Conservation (phyloP, 2,113 vertebrate species). For the Felis chaus region DNA sequence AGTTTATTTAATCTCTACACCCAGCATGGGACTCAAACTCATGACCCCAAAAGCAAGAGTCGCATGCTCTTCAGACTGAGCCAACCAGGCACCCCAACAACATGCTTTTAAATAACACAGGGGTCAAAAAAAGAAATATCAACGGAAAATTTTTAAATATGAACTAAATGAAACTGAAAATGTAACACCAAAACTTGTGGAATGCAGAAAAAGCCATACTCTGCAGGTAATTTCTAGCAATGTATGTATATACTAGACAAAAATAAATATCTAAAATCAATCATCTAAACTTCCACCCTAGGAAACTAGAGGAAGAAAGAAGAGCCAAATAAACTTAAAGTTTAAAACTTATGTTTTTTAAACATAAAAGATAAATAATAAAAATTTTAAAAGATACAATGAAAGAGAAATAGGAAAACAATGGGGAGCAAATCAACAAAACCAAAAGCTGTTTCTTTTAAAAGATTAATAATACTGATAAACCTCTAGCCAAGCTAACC, state of each 20-base stretch:
- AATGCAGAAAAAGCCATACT: background rate
- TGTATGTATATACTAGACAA: background rate
- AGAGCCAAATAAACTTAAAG: conserved; percentile 9
- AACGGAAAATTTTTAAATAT: background rate
- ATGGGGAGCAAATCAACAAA: conserved; percentile 1
- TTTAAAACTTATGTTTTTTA: no score
- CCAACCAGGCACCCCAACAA: background rate
- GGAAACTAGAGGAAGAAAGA: background rate
- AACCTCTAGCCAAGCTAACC: background rate
- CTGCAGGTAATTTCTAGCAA: background rate
- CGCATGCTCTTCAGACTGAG: background rate
- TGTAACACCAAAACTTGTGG: background rate
- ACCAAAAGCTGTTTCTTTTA: background rate
- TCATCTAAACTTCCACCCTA: background rate
- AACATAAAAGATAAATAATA: background rate
- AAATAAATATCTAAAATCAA: conserved; percentile 19
- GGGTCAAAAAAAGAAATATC: background rate
- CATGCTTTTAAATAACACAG: background rate
- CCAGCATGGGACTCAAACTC: background rate
- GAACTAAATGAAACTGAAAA: conserved; percentile 4
- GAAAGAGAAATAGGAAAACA: background rate
- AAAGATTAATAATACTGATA: conserved; percentile 26
- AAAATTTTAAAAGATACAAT: conserved; percentile 24
- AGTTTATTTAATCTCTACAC: background rate
- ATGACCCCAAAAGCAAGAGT: background rate